Evolutionary conservation across 2,888 invertebrate genomes (phyloP), one percentile per base, ranked within the genome.

Genomic region (Eupelmus urozonus): DNA sequence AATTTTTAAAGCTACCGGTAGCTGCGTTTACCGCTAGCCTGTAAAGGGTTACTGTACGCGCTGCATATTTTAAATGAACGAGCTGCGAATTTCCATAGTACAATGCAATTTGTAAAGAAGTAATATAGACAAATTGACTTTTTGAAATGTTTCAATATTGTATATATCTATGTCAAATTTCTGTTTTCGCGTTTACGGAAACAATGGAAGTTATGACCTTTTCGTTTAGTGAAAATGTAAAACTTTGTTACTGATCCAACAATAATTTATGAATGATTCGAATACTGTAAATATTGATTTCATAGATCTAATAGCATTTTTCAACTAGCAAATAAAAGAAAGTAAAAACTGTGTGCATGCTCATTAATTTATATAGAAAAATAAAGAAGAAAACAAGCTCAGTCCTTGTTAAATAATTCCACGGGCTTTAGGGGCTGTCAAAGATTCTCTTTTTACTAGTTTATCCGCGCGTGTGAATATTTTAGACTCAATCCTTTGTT

Each of bases 291-390:
- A n/a, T n/a, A n/a, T n/a, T n/a, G n/a, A n/a, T n/a, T n/a, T n/a
- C n/a, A n/a, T n/a, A n/a, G 40, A 40, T 40, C 5, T 40, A 40
- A 4, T 7, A 7, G 11, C 40, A 40, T 40, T 7, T 40, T 4
- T 40, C 4, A 7, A 11, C 11, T 7, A 7, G 40, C 11, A 40
- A 11, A 40, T 40, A 11, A 40, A 7, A 49, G 3, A 49, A n/a
- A 16, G 49, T 49, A 49, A 13, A 16, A 13, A 49, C 40, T 9
- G 49, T 16, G 16, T 34, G 34, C 9, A 34, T 11, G 7, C 49
- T 74, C 66, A 66, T 66, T 74, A 74, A 74, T 74, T 65, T 74
- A 74, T 66, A 74, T 59, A 5, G 57, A 42, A 16, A 34, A 51
- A 9, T 7, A 20, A 23, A 7, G n/a, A 40, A 29, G 53, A 23